Evolutionary conservation across 2,797 vertebrate genomes (phyloP).

Genomic region (Phrynocephalus guinanensis): DNA sequence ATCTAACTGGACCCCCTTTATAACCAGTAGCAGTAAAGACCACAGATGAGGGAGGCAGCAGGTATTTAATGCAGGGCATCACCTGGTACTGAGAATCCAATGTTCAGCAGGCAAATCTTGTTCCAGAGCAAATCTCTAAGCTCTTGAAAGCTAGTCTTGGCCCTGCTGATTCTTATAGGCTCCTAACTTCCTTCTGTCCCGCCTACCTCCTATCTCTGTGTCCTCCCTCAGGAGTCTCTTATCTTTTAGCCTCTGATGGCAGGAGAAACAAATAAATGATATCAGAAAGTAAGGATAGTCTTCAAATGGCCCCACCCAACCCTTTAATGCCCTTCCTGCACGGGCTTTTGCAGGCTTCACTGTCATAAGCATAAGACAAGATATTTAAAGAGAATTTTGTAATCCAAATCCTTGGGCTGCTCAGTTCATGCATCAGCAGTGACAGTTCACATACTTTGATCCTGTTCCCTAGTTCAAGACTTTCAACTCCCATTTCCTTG

Average conservation of each 20-base stretch:
- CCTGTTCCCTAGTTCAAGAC: neutral
- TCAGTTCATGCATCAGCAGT: constrained; percentile 14
- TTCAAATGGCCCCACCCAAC: neutral
- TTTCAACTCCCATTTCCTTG: neutral
- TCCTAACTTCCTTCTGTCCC: neutral
- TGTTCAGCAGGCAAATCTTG: neutral
- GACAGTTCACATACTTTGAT: neutral
- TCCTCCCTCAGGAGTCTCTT: neutral
- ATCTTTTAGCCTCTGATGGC: neutral
- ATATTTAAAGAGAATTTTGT: neutral
- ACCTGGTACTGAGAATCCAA: neutral
- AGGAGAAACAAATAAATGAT: neutral
- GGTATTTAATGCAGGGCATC: neutral
- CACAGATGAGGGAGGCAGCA: neutral
- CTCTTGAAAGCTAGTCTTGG: neutral
- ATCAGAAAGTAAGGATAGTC: neutral
- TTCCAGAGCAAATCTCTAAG: neutral
- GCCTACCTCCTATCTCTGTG: neutral
- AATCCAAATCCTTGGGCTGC: neutral
- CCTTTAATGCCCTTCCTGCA: too few species aligned
- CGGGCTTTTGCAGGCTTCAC: neutral
- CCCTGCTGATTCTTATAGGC: neutral
- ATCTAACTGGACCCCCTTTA: too few species aligned
- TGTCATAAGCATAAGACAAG: neutral
- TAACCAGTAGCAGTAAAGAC: neutral